Percentiles rank a stretch among this genome's conserved stretches.
Evolutionary conservation across 2,888 invertebrate species (phyloP).

Genomic region (Mamestra brassicae): DNA sequence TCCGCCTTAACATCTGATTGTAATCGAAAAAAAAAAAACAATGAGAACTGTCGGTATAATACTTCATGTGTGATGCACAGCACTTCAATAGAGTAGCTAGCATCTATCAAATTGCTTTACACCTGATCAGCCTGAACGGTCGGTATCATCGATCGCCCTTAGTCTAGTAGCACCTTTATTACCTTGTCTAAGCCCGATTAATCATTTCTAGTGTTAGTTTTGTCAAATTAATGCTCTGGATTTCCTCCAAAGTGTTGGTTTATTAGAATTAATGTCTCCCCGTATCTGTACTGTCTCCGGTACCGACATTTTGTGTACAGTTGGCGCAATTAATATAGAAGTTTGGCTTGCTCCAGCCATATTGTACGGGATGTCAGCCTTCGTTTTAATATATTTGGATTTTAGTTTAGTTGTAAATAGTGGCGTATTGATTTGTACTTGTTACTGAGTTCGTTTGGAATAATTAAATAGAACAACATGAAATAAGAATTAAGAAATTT

Average conservation of each 20-base stretch:
- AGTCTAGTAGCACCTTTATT: slow-evolving; percentile 6
- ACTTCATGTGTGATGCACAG: too few species aligned
- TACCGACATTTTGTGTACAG: slow-evolving; percentile 2
- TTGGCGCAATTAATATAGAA: slow-evolving; percentile 37
- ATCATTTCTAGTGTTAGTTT: slow-evolving; percentile 20
- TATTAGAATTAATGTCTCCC: slow-evolving; percentile 27
- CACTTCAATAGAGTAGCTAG: not conserved
- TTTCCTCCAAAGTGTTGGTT: slow-evolving; percentile 37
- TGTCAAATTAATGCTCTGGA: slow-evolving; percentile 22
- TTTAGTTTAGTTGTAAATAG: not conserved
- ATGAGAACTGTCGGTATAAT: too few species aligned
- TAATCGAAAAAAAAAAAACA: too few species aligned
- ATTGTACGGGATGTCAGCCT: not conserved
- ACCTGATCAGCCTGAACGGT: not conserved
- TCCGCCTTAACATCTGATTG: too few species aligned
- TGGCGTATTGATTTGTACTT: not conserved
- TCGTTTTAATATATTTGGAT: not conserved
- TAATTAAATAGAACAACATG: not conserved
- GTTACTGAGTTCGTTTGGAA: not conserved
- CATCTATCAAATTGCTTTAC: not conserved
- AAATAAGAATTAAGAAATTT: too few species aligned
- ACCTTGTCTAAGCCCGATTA: slow-evolving; percentile 9
- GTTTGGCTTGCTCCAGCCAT: slow-evolving; percentile 6
- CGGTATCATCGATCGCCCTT: not conserved
- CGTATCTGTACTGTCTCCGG: slow-evolving; percentile 22